These are phyloP conservation scores for Drosophila merina DNA, from an alignment of 2,888 invertebrate genomes.

Conservation along the genomic window DNA sequence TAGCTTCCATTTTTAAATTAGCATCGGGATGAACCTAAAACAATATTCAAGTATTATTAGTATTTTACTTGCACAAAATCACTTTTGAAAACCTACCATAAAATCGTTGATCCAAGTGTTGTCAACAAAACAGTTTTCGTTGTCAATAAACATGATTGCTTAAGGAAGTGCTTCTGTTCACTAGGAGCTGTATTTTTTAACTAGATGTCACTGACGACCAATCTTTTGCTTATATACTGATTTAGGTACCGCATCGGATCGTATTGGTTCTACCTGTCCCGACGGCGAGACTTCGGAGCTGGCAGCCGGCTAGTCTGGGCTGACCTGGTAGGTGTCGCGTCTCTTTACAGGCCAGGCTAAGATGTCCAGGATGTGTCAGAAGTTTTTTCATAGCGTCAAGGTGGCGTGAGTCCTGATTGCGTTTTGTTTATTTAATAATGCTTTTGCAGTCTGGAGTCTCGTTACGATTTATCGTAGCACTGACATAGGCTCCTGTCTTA, in stretches of 20 bases:
- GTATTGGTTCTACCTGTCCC: slow-evolving; percentile 38
- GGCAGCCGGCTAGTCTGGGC: slow-evolving; percentile 45
- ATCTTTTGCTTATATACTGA: slow-evolving; percentile 61
- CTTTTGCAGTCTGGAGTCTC: not conserved
- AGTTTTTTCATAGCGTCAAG: not conserved
- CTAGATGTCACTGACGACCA: slow-evolving; percentile 39
- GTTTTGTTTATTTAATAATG: slow-evolving; percentile 26
- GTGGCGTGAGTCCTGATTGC: slow-evolving; percentile 40
- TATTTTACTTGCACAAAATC: not conserved
- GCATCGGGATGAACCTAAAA: slow-evolving; percentile 11
- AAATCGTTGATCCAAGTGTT: slow-evolving; percentile 4
- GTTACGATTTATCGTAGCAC: not conserved
- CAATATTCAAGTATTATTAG: not conserved
- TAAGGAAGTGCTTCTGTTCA: slow-evolving; percentile 35
- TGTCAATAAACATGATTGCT: slow-evolving; percentile 21
- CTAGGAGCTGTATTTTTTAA: slow-evolving; percentile 62
- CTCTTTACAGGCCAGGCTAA: slow-evolving; percentile 23
- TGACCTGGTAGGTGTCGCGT: slow-evolving; percentile 34
- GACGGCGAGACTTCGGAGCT: slow-evolving; percentile 9
- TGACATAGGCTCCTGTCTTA: not conserved
- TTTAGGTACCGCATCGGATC: slow-evolving; percentile 55
- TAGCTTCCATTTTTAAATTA: slow-evolving; percentile 1
- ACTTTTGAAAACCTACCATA: slow-evolving; percentile 15
- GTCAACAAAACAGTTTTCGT: slow-evolving; percentile 30
- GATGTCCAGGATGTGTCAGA: slow-evolving; percentile 23